phyloP scores from a whole-genome alignment of 2,888 invertebrate genomes.

The Agrilus biguttatus region DNA sequence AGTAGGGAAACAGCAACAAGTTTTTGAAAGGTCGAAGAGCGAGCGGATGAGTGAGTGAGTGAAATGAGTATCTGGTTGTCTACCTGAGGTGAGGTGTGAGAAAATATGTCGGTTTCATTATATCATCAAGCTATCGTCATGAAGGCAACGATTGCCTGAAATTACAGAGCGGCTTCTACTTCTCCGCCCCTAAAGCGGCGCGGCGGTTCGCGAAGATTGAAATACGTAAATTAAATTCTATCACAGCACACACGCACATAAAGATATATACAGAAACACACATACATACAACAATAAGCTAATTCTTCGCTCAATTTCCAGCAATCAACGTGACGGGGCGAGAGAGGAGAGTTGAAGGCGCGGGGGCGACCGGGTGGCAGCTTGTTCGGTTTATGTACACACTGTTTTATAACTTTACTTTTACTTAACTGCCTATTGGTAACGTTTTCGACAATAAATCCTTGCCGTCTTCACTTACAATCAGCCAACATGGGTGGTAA shows the following conservation, averaged over 20 bases:
- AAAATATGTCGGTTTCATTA: constrained; percentile 34
- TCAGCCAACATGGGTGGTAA: too few species aligned
- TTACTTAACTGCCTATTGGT: too few species aligned
- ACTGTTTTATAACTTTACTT: too few species aligned
- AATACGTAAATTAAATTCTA: constrained; percentile 32
- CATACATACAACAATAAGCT: too few species aligned
- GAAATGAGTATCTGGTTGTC: constrained; percentile 7
- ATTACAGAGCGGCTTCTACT: constrained; percentile 32
- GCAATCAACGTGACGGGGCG: too few species aligned
- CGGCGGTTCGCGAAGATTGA: constrained; percentile 19
- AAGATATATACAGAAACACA: too few species aligned
- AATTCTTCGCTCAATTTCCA: too few species aligned
- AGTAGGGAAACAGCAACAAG: constrained; percentile 26
- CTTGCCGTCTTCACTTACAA: too few species aligned
- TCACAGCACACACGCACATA: constrained; percentile 6
- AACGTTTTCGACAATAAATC: too few species aligned
- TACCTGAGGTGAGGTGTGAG: constrained; percentile 34
- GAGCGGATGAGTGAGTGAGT: not conserved
- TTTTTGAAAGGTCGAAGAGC: not conserved
- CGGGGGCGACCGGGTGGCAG: too few species aligned
- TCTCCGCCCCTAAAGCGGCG: constrained; percentile 19
- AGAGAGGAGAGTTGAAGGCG: too few species aligned
- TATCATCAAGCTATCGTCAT: constrained; percentile 34
- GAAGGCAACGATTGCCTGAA: constrained; percentile 34
- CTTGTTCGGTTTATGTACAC: too few species aligned